Base-by-base conservation (phyloP, 2,113 vertebrate genomes). In the Labeo catla region DNA sequence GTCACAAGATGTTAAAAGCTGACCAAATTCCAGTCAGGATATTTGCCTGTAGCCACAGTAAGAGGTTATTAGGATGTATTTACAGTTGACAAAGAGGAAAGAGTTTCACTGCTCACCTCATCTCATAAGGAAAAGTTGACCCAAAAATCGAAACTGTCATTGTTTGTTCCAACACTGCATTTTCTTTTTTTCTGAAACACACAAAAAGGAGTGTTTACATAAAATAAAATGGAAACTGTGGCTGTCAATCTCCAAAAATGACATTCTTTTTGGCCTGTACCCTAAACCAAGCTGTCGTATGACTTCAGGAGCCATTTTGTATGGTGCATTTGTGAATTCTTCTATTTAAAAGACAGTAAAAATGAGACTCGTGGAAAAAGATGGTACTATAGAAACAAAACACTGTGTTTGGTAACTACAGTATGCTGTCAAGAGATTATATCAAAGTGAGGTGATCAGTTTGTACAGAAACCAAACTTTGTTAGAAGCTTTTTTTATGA, bases 381-480 rank as follows among this genome's bases (percentile, higher is more conserved):
- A 43, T 0, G 3, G 70, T 68, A 13, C 68, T 45, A 50, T 78
- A 21, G 68, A 86, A 83, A 66, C 73, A 74, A 57, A 10, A 36
- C 81, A n/a, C 36, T 72, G 77, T 73, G 45, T 73, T 86, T 87
- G 77, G 87, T 89, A 89, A 87, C 72, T 2, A 80, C 47, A 19
- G 39, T 87, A 68, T 88, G 50, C 76, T 81, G 87, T 83, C 45
- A 87, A 76, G 76, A 84, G 85, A 91, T 91, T 86, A 77, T 88
- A 91, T 91, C 86, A 0, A 16, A 86, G 54, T 57, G 82, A 90
- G 19, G 43, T 21, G 76, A 88, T 86, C 87, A 76, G 72, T 89
- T 77, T 86, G 86, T 88, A 89, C 85, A 84, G 81, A 92, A 92
- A 90, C 76, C 76, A 81, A 93, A 91, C 90, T 91, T 91, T 73